phyloP scores from a whole-genome alignment of 2,797 vertebrate genomes.

The Stomatorhinus walkeri region DNA sequence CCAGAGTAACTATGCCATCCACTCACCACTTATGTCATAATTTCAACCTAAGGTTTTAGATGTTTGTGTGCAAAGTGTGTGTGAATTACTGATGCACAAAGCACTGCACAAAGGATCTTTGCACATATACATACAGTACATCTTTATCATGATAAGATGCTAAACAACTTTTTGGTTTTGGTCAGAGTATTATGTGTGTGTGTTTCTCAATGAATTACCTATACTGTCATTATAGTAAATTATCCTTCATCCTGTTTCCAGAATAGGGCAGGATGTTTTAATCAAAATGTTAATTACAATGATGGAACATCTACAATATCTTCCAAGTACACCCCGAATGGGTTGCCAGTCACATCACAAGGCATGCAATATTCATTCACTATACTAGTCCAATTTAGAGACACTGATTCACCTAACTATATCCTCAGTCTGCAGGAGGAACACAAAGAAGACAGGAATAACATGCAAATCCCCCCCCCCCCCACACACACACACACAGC shows the following conservation, averaged over 20 bases:
- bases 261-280: conserved; percentile 4
- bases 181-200: neutral
- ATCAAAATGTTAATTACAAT: conserved; percentile 15
- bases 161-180: neutral
- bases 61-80: neutral
- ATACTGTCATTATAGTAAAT: neutral
- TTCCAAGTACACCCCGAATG: neutral
- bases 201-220: neutral
- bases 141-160: neutral
- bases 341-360: neutral
- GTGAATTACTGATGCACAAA: neutral
- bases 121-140: neutral
- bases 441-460: neutral
- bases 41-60: neutral
- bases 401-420: neutral
- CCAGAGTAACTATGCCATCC: neutral
- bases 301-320: neutral
- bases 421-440: neutral
- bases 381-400: neutral
- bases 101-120: neutral
- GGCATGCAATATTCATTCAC: neutral
- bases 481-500: neutral
- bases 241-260: neutral
- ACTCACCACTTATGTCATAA: neutral
- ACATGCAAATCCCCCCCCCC: neutral